Evolutionary conservation across 2,888 invertebrate genomes (phyloP).

Genomic region (Petrolisthes cinctipes): DNA sequence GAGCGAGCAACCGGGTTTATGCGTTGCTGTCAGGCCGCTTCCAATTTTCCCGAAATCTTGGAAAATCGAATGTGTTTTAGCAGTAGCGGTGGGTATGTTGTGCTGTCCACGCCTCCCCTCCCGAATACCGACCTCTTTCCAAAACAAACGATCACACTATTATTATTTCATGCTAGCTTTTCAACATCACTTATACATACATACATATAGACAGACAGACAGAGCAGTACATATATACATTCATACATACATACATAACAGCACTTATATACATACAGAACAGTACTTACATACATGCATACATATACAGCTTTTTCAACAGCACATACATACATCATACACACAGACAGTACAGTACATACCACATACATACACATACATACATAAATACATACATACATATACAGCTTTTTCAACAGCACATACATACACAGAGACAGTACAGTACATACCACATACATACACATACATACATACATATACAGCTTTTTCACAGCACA

Average conservation of each 20-base stretch:
- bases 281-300: background rate
- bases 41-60: no score
- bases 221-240: no score
- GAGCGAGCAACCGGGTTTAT: background rate
- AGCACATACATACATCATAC: conserved; percentile 17
- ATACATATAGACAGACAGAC: no score
- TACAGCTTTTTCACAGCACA: conserved; percentile 1
- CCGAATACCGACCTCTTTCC: background rate
- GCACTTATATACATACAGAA: background rate
- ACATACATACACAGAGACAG: background rate
- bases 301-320: background rate
- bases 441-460: no score
- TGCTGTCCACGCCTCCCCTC: background rate
- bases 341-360: conserved; percentile 11
- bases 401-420: background rate
- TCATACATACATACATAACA: no score
- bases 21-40: background rate
- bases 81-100: background rate
- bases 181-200: no score
- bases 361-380: background rate
- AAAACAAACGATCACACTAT: conserved; percentile 3
- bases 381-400: conserved; percentile 29
- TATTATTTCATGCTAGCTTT: background rate
- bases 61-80: no score
- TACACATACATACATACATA: conserved; percentile 29